Percentiles rank a stretch among this genome's conserved stretches.
Conservation (phyloP, 2,797 vertebrate species). For the Hippocampus kuda region DNA sequence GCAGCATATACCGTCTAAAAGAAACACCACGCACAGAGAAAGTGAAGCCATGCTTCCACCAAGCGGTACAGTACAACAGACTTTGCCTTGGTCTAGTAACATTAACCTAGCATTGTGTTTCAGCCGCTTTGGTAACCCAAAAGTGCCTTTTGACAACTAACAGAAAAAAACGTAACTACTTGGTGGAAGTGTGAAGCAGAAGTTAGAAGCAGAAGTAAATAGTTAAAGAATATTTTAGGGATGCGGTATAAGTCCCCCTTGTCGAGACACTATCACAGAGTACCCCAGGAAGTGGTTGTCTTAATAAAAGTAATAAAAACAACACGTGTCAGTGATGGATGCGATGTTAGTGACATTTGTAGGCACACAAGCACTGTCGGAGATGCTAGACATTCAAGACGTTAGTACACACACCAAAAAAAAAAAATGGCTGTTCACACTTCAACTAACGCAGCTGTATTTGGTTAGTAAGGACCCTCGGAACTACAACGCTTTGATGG, state of each 20-base stretch:
- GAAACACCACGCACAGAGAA: neutral
- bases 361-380: neutral
- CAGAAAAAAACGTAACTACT: neutral
- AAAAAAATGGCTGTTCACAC: neutral
- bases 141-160: neutral
- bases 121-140: neutral
- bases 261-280: neutral
- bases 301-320: neutral
- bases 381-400: neutral
- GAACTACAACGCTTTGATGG: neutral
- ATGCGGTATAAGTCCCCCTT: neutral
- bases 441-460: neutral
- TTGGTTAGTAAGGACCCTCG: neutral
- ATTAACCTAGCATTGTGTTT: neutral
- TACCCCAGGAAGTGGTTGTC: neutral
- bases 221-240: neutral
- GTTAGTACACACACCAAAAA: neutral
- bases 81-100: neutral
- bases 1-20: neutral
- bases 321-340: neutral
- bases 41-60: neutral
- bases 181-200: slow-evolving; percentile 1
- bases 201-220: neutral
- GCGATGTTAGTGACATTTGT: neutral
- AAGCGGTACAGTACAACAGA: neutral